Percentiles rank a stretch among this genome's conserved stretches.
Evolutionary conservation across 2,888 invertebrate genomes (phyloP).

Genomic region (Heliconius charithonia): DNA sequence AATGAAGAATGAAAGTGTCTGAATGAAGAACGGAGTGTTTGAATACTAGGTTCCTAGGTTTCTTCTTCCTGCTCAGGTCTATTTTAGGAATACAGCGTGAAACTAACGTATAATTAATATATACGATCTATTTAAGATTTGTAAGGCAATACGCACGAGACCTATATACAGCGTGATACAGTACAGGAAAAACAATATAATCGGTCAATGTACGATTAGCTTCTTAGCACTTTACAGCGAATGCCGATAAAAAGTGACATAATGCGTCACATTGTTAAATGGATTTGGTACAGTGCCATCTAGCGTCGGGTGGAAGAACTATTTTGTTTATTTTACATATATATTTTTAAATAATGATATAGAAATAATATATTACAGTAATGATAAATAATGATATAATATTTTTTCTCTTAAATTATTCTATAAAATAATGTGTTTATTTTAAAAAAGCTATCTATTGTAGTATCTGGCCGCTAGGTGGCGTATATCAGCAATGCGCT

Average conservation of each 20-base stretch:
- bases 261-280: slow-evolving; percentile 49
- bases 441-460: slow-evolving; percentile 40
- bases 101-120: background rate
- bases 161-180: slow-evolving; percentile 27
- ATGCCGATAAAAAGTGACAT: slow-evolving; percentile 50
- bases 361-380: too few species aligned
- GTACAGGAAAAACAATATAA: slow-evolving; percentile 59
- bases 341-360: background rate
- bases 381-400: too few species aligned
- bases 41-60: background rate
- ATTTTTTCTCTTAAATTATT: too few species aligned
- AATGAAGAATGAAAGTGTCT: background rate
- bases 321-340: background rate
- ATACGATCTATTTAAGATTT: background rate
- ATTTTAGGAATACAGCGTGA: background rate
- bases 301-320: slow-evolving; percentile 51
- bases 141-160: background rate
- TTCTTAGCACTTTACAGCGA: slow-evolving; percentile 56
- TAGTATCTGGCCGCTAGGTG: slow-evolving; percentile 60
- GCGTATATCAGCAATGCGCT: slow-evolving; percentile 24
- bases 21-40: background rate
- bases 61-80: too few species aligned
- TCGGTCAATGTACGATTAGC: slow-evolving; percentile 70
- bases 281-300: slow-evolving; percentile 60
- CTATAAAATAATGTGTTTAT: background rate